phyloP scores from a whole-genome alignment of 2,113 vertebrate genomes.

The Nannospalax galili region DNA sequence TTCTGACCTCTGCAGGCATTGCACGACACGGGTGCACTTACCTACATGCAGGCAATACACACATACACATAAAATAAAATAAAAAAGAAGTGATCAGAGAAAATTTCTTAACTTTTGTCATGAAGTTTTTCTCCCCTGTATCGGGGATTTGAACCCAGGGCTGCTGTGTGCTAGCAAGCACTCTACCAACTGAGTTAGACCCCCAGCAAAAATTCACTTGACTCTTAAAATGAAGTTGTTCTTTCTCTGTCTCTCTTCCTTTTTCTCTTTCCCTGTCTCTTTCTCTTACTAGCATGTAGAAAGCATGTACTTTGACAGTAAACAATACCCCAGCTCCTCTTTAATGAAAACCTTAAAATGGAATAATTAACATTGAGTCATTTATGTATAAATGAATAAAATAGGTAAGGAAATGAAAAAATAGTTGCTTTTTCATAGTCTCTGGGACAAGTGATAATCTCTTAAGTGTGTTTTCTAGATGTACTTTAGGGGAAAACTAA shows the following conservation, averaged over 20 bases:
- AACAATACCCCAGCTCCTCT: not conserved
- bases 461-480: not conserved
- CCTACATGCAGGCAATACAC: no score
- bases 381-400: not conserved
- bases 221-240: no score
- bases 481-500: not conserved
- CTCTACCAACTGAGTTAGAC: no score
- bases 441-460: not conserved
- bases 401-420: not conserved
- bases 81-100: no score
- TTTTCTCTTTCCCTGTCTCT: not conserved
- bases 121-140: no score
- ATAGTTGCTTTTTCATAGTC: not conserved
- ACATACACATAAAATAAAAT: no score
- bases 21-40: no score
- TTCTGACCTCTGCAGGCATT: no score
- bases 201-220: no score
- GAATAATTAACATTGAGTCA: not conserved
- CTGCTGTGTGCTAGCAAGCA: no score
- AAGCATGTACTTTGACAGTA: no score
- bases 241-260: not conserved
- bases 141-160: no score
- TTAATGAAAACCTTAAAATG: not conserved
- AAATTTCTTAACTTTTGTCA: not conserved
- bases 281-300: not conserved